Percentiles rank a stretch among this genome's conserved stretches.
Conservation (phyloP, 2,888 invertebrate genomes). For the Capitulum mitella region DNA sequence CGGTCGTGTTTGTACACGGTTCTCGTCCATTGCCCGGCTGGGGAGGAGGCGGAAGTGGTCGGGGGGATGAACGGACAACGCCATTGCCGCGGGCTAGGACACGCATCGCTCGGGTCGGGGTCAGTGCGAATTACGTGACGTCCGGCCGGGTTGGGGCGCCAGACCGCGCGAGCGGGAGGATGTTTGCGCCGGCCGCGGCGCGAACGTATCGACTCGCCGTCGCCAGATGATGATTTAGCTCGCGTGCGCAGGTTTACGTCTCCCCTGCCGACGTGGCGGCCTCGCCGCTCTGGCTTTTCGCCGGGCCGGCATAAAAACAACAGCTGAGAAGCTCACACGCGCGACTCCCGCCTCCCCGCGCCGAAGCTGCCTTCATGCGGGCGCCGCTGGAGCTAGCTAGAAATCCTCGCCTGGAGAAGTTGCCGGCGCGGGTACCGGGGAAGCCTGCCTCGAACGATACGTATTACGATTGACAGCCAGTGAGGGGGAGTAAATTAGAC, state of each 20-base stretch:
- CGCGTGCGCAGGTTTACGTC: neutral
- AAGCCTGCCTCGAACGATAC: neutral
- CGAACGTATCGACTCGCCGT: neutral
- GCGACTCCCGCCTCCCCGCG: too few relatives aligned
- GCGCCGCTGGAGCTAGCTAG: too few relatives aligned
- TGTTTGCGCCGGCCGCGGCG: neutral
- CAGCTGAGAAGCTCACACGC: too few relatives aligned
- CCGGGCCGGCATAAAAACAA: neutral
- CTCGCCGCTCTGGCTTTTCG: neutral
- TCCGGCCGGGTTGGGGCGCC: too few relatives aligned
- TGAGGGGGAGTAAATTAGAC: neutral
- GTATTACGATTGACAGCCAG: neutral
- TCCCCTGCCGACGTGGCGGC: neutral
- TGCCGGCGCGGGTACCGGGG: neutral
- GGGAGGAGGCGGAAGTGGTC: too few relatives aligned
- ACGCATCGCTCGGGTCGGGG: too few relatives aligned
- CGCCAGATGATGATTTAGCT: neutral
- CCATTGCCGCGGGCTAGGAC: too few relatives aligned
- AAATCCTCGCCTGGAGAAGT: too few relatives aligned
- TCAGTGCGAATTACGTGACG: too few relatives aligned
- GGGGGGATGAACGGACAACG: too few relatives aligned
- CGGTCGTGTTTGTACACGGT: neutral
- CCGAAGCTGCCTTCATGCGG: too few relatives aligned
- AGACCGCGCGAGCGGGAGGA: neutral
- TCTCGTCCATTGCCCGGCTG: too few relatives aligned